Conservation (phyloP, 2,888 invertebrate genomes). For the Acleris emargana region DNA sequence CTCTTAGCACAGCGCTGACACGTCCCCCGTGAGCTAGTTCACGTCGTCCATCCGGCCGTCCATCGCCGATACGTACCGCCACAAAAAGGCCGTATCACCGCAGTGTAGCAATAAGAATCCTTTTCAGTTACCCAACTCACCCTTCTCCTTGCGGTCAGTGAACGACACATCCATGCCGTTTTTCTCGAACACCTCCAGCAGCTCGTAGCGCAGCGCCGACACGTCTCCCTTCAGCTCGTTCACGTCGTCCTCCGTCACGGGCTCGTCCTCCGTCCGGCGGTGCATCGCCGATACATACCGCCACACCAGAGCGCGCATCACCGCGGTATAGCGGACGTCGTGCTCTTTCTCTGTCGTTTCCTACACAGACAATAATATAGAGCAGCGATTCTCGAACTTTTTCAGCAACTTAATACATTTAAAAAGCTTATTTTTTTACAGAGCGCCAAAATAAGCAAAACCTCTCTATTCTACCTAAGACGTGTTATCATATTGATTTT, state of each 20-base stretch:
- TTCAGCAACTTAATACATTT: too few relatives aligned
- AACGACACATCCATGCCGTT: slow-evolving; percentile 94
- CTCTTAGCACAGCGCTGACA: too few relatives aligned
- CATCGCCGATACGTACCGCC: too few relatives aligned
- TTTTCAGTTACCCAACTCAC: slow-evolving; percentile 82
- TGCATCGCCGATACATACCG: slow-evolving; percentile 95
- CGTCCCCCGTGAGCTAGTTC: too few relatives aligned
- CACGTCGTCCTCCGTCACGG: slow-evolving; percentile 95
- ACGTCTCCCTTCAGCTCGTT: slow-evolving; percentile 98
- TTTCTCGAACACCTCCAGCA: slow-evolving; percentile 93
- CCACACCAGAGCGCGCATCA: slow-evolving; percentile 95
- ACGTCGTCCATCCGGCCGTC: too few relatives aligned
- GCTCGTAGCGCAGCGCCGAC: slow-evolving; percentile 95
- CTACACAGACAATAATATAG: slow-evolving; percentile 47
- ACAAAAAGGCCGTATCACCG: too few relatives aligned
- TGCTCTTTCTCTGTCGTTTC: slow-evolving; percentile 86
- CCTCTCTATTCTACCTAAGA: too few relatives aligned
- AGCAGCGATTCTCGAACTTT: too few relatives aligned
- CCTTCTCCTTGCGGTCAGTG: slow-evolving; percentile 89
- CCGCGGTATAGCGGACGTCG: slow-evolving; percentile 89
- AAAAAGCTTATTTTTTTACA: too few relatives aligned
- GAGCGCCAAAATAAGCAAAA: too few relatives aligned
- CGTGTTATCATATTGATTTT: too few relatives aligned
- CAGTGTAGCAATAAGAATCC: too few relatives aligned
- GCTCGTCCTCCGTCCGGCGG: slow-evolving; percentile 90